These are phyloP conservation scores for Microplitis deprimator DNA, from an alignment of 2,888 invertebrate genomes.

Conservation along the genomic window DNA sequence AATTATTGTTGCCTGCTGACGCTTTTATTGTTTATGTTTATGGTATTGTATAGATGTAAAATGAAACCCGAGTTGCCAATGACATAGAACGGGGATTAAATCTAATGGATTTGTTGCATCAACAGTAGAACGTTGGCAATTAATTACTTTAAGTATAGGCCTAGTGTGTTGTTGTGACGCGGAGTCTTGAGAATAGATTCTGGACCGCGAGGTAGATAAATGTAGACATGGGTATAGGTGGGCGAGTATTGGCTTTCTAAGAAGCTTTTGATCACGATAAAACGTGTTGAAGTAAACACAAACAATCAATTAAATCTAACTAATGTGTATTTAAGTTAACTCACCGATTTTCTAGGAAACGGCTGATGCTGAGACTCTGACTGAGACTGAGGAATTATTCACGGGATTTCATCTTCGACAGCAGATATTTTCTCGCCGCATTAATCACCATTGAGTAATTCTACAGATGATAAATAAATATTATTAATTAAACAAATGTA, in stretches of 20 bases:
- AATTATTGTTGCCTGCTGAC: not conserved
- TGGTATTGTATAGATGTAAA: not conserved
- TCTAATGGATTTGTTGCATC: slow-evolving; percentile 32
- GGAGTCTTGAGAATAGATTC: not conserved
- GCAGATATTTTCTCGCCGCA: not conserved
- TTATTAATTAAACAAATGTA: not conserved
- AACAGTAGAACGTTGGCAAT: slow-evolving; percentile 8
- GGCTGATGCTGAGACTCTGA: not conserved
- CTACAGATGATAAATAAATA: not conserved
- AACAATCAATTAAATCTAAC: slow-evolving; percentile 16
- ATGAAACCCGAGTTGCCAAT: not conserved
- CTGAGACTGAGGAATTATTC: no score
- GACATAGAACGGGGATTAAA: slow-evolving; percentile 1
- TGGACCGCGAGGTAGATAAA: not conserved
- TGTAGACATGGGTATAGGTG: not conserved
- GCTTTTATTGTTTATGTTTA: not conserved
- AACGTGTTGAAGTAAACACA: slow-evolving; percentile 18
- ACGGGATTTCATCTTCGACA: no score
- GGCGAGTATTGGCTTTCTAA: slow-evolving; percentile 3
- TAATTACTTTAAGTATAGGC: slow-evolving; percentile 10
- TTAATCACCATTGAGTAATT: not conserved
- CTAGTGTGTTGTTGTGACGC: not conserved
- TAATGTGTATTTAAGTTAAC: slow-evolving; percentile 29
- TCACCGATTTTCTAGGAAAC: slow-evolving; percentile 25
- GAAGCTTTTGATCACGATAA: slow-evolving; percentile 12